Conservation (phyloP, 2,888 invertebrate genomes). For the Myopa tessellatipennis region DNA sequence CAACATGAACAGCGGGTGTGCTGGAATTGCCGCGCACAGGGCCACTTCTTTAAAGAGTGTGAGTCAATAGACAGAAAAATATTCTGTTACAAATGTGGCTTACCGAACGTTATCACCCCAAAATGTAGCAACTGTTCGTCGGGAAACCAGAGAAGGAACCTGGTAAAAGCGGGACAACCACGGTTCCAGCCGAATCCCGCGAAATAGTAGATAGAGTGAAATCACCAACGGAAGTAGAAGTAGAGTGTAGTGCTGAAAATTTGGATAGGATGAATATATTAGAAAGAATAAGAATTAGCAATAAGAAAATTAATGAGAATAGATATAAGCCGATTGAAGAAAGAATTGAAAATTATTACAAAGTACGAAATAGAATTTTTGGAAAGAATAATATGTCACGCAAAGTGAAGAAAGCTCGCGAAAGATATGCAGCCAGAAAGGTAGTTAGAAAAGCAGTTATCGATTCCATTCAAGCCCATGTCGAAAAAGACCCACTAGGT, state of each 20-base stretch:
- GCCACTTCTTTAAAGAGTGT: background rate
- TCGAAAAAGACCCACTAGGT: background rate
- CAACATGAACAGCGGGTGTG: background rate
- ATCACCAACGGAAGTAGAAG: no score
- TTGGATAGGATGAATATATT: background rate
- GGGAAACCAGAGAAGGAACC: constrained; percentile 22
- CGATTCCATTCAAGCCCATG: background rate
- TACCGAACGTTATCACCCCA: background rate
- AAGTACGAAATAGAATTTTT: background rate
- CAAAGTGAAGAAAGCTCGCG: background rate
- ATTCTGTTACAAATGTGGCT: background rate
- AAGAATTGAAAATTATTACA: background rate
- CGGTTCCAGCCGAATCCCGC: constrained; percentile 8
- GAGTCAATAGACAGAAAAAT: no score
- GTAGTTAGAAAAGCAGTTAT: background rate
- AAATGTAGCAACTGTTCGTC: background rate
- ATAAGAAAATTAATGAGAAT: no score
- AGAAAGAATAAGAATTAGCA: background rate
- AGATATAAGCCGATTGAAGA: background rate
- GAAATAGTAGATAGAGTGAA: background rate
- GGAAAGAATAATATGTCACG: background rate
- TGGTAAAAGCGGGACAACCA: constrained; percentile 8
- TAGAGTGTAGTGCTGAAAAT: background rate
- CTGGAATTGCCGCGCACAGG: background rate
- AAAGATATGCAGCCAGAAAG: background rate